A percentile compares a stretch with the other conserved stretches of the same genome.
phyloP scores from a whole-genome alignment of 1,140 invertebrate genomes.

The Latrodectus geometricus region DNA sequence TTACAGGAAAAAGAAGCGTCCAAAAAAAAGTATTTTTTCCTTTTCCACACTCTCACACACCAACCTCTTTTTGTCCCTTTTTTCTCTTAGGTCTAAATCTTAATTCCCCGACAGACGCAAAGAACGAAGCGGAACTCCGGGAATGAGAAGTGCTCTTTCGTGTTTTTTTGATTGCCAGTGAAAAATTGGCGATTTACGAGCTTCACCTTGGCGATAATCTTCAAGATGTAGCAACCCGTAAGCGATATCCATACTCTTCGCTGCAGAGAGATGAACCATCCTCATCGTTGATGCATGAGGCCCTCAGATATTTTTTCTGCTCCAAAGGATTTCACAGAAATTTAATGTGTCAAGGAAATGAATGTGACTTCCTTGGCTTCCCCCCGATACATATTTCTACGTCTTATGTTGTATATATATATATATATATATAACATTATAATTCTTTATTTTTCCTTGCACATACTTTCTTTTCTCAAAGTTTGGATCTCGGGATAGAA shows the following conservation, averaged over 20 bases:
- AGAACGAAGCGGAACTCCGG: background rate
- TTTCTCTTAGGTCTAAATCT: conserved; percentile 11
- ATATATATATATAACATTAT: no score
- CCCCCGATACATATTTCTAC: conserved; percentile 47
- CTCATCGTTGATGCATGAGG: conserved; percentile 62
- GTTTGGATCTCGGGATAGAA: no score
- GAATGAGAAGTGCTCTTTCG: conserved; percentile 18
- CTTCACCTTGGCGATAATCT: conserved; percentile 54
- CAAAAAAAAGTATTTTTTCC: background rate
- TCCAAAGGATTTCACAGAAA: conserved; percentile 62
- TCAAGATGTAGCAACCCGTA: conserved; percentile 54
- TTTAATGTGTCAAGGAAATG: conserved; percentile 62
- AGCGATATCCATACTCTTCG: conserved; percentile 45
- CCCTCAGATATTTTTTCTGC: conserved; percentile 60
- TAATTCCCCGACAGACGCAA: background rate
- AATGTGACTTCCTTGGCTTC: conserved; percentile 53
- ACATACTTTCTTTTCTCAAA: no score
- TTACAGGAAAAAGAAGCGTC: background rate
- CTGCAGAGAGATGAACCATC: conserved; percentile 56
- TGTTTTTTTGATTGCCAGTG: conserved; percentile 14
- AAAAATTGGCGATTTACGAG: conserved; percentile 52
- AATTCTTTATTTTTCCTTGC: no score
- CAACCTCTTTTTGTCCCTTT: no score
- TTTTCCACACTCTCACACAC: background rate
- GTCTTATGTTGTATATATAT: conserved; percentile 39